Percentiles rank a stretch among this genome's conserved stretches.
These are phyloP conservation scores for Sisyra terminalis DNA, from an alignment of 2,888 invertebrate genomes.

Conservation along the genomic window DNA sequence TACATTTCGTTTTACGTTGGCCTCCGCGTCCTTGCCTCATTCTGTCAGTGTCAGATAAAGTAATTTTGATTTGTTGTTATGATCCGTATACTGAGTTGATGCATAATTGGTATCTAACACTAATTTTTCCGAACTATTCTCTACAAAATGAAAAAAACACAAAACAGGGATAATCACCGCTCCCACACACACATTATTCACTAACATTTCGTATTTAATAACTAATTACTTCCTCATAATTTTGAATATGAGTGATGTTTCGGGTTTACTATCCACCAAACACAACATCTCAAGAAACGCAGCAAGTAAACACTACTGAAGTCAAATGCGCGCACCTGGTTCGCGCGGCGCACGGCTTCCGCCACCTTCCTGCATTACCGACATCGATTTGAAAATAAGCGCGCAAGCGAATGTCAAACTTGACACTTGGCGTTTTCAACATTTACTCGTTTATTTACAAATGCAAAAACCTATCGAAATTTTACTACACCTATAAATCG, in stretches of 20 bases:
- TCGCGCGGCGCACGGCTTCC: constrained; percentile 6
- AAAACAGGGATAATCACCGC: constrained; percentile 17
- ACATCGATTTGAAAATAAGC: constrained; percentile 13
- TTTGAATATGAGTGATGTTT: constrained; percentile 15
- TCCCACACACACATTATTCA: constrained; percentile 15
- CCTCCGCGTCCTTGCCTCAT: constrained; percentile 38
- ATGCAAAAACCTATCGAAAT: too few relatives aligned
- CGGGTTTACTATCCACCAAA: constrained; percentile 20
- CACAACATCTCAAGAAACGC: constrained; percentile 27
- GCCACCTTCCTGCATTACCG: constrained; percentile 15
- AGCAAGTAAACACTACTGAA: constrained; percentile 34
- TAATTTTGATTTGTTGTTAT: constrained; percentile 23
- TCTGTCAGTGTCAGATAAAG: constrained; percentile 25
- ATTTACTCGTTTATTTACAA: too few relatives aligned
- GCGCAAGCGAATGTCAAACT: constrained; percentile 9
- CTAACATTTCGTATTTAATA: constrained; percentile 18
- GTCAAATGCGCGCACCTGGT: constrained; percentile 19
- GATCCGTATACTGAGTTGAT: constrained; percentile 16
- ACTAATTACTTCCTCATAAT: constrained; percentile 14
- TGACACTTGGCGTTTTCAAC: too few relatives aligned
- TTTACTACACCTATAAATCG: too few relatives aligned
- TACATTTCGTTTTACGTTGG: constrained; percentile 37
- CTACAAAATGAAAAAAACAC: constrained; percentile 17
- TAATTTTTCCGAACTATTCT: constrained; percentile 13
- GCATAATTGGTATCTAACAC: constrained; percentile 3